Evolutionary conservation across 2,797 vertebrate genomes (phyloP), one percentile per base, ranked within the genome.

Genomic region (Lutjanus campechanus): DNA sequence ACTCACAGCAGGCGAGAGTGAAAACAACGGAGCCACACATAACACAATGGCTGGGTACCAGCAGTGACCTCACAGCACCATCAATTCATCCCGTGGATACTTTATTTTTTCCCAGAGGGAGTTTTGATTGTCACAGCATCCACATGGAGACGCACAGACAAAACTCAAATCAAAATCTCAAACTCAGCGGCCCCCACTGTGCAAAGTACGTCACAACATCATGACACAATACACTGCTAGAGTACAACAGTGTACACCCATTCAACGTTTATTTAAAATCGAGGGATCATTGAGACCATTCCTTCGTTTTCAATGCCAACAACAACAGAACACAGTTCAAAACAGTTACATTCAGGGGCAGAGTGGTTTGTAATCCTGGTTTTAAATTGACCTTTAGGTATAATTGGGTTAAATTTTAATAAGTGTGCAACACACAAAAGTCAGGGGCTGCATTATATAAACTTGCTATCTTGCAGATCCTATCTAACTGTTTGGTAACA

Each of bases 1-100:
- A 60, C 43, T 85, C 89, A 56, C 88, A 88, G 90, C 81, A 65
- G 79, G 90, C 11, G 2, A 76, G 83, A 78, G 36, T 43, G 63
- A 85, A 86, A 82, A 83, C 65, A 79, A 63, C 53, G 9, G 22
- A 77, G 64, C 25, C 12, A 13, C 72, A 58, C 60, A 68, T 49
- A 84, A 79, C 68, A 70, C 74, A 74, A 54, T 11, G 36, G 51
- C 65, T 56, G 15, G 56, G 68, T 72, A 55, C 46, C 44, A 49
- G 61, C 69, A 51, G 62, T 75, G 77, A 86, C 87, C 73, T 81
- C 44, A 67, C 20, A 16, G 19, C 17, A 2, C 25, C 65, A 70
- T 77, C 76, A 49, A 51, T 72, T 80, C 69, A 51, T 64, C 67
- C 58, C 54, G 60, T 44, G 44, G 77, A 81, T 62, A 51, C 20